Evolutionary conservation across 2,113 vertebrate genomes (phyloP).

Genomic region (Ameiurus melas): DNA sequence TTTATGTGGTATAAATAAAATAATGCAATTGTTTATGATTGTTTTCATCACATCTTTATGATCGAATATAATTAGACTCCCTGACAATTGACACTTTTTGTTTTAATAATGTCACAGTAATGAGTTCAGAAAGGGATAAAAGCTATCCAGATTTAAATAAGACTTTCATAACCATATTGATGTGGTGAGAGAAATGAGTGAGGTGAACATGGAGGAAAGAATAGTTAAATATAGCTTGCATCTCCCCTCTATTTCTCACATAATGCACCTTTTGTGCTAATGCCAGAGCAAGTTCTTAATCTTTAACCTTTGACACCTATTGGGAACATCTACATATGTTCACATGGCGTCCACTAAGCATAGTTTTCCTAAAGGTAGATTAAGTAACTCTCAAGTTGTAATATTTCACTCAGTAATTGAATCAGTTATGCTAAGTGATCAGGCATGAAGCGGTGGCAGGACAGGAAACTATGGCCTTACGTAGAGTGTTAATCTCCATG

Average conservation of each 20-base stretch:
- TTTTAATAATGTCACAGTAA: slow-evolving; percentile 47
- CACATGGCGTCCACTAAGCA: neutral
- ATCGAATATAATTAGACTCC: slow-evolving; percentile 54
- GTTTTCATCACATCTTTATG: slow-evolving; percentile 12
- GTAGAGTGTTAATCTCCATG: neutral
- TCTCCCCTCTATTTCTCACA: neutral
- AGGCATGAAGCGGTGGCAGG: slow-evolving; percentile 20
- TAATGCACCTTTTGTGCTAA: neutral
- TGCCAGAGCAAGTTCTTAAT: too few species aligned
- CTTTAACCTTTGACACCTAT: neutral
- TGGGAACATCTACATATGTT: neutral
- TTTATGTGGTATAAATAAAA: neutral
- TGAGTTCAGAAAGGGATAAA: slow-evolving; percentile 42
- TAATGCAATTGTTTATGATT: slow-evolving; percentile 34
- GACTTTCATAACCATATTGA: neutral
- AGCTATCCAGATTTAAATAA: neutral
- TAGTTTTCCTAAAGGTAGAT: neutral
- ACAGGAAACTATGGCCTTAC: slow-evolving; percentile 19
- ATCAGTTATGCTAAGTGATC: slow-evolving; percentile 6
- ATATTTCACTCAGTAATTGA: neutral
- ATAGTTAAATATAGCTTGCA: neutral
- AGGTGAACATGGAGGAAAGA: neutral
- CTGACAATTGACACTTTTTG: slow-evolving; percentile 52
- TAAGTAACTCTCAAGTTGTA: neutral
- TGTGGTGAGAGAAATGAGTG: slow-evolving; percentile 13